Percentiles rank a stretch among this genome's conserved stretches.
Conservation (phyloP, 1,140 invertebrate species). For the Nymphalis io region DNA sequence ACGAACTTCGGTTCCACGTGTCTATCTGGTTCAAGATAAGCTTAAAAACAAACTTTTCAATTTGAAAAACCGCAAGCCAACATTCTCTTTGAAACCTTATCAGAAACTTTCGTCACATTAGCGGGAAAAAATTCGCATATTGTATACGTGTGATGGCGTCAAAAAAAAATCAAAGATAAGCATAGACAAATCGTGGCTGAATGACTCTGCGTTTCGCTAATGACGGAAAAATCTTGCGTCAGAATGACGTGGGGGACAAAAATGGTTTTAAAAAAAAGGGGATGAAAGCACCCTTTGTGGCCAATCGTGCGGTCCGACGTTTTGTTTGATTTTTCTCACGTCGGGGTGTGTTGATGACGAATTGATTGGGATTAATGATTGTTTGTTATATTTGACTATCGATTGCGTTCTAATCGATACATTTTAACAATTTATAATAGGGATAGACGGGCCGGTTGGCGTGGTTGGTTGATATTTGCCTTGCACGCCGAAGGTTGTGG, state of each 20-base stretch:
- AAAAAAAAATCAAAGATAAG: constrained; percentile 70
- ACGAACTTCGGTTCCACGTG: neutral
- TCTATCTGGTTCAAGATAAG: constrained; percentile 16
- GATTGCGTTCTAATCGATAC: neutral
- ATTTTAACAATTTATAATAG: neutral
- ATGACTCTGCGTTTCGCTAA: constrained; percentile 71
- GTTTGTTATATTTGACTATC: constrained; percentile 24
- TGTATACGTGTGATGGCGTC: constrained; percentile 67
- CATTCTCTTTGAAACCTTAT: constrained; percentile 69
- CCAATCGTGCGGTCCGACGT: constrained; percentile 55
- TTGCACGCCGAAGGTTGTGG: too few species aligned
- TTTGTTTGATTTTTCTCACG: constrained; percentile 73
- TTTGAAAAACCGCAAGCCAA: constrained; percentile 50
- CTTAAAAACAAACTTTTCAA: constrained; percentile 11
- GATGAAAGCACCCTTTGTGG: constrained; percentile 58
- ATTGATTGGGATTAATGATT: constrained; percentile 77
- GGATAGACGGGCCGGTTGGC: too few species aligned
- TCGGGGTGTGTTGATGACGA: constrained; percentile 55
- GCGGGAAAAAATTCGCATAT: constrained; percentile 69
- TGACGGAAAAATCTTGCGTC: constrained; percentile 72
- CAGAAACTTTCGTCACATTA: constrained; percentile 75
- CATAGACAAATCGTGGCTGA: constrained; percentile 72
- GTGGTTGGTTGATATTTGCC: too few species aligned
- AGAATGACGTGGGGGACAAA: constrained; percentile 49
- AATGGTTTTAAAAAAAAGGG: constrained; percentile 61